These are phyloP conservation scores for Oreochromis tanganicae DNA, from an alignment of 2,113 vertebrate genomes.

Conservation along the genomic window DNA sequence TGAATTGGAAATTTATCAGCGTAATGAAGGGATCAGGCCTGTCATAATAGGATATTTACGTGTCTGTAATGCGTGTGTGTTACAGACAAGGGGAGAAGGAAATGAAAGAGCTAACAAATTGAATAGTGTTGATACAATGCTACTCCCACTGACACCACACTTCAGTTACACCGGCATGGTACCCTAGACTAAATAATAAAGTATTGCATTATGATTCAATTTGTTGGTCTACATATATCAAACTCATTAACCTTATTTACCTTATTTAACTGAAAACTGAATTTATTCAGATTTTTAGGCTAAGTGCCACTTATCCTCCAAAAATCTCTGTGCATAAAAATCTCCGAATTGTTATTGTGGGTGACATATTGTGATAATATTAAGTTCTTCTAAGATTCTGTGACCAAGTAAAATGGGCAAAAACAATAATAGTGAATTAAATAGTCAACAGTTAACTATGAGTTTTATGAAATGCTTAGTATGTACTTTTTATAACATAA, in stretches of 20 bases:
- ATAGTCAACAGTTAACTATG: neutral
- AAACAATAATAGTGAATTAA: neutral
- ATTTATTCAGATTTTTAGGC: neutral
- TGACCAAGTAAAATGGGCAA: neutral
- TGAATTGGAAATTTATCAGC: neutral
- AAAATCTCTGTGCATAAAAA: neutral
- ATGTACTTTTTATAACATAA: neutral
- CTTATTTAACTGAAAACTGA: neutral
- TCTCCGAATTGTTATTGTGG: accelerated
- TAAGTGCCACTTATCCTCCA: neutral
- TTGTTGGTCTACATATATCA: neutral
- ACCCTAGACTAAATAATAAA: neutral
- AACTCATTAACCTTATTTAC: neutral
- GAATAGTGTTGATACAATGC: neutral
- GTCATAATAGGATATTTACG: neutral
- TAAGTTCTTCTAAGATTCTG: neutral
- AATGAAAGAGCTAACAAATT: neutral
- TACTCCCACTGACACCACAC: neutral
- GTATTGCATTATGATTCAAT: neutral
- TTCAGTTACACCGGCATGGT: neutral
- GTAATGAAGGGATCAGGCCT: neutral
- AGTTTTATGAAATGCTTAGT: neutral
- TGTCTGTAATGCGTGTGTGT: neutral
- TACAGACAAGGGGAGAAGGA: neutral
- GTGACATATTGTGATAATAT: neutral